Evolutionary conservation across 2,113 vertebrate genomes (phyloP).

Genomic region (Scortum barcoo): DNA sequence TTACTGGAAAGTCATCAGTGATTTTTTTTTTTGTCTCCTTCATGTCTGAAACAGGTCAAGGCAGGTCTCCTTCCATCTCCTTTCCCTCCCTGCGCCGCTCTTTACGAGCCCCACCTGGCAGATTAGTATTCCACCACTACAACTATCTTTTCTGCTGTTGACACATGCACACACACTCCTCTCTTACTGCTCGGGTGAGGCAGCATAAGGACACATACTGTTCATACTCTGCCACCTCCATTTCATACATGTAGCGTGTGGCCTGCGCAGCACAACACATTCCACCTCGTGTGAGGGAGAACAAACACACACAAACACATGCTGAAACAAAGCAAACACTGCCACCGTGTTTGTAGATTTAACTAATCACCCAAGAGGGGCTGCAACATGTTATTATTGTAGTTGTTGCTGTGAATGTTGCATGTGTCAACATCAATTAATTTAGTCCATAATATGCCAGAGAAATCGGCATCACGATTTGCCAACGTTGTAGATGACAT

Average conservation of each 20-base stretch:
- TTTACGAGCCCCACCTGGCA: conserved; percentile 84
- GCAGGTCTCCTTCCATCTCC: conserved; percentile 77
- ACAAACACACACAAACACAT: conserved; percentile 26
- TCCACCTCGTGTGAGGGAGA: conserved; percentile 11
- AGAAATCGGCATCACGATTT: neutral
- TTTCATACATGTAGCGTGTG: conserved; percentile 21
- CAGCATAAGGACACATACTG: conserved; percentile 57
- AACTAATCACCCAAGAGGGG: neutral
- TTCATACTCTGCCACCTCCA: conserved; percentile 48
- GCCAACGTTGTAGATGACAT: neutral
- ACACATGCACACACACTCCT: conserved; percentile 15
- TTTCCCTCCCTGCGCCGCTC: conserved; percentile 64
- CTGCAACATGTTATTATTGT: neutral
- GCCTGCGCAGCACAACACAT: conserved; percentile 18
- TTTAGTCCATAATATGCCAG: neutral
- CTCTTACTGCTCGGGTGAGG: conserved; percentile 28
- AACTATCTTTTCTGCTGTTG: conserved; percentile 61
- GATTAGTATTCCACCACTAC: conserved; percentile 72
- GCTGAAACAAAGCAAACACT: conserved; percentile 23
- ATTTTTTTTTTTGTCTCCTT: conserved; percentile 69
- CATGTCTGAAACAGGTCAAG: conserved; percentile 84
- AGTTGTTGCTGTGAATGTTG: neutral
- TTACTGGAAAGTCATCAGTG: conserved; percentile 80
- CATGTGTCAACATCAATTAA: neutral
- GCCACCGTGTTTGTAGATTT: neutral